Conservation (phyloP, 2,797 vertebrate species). For the Silurus aristotelis region DNA sequence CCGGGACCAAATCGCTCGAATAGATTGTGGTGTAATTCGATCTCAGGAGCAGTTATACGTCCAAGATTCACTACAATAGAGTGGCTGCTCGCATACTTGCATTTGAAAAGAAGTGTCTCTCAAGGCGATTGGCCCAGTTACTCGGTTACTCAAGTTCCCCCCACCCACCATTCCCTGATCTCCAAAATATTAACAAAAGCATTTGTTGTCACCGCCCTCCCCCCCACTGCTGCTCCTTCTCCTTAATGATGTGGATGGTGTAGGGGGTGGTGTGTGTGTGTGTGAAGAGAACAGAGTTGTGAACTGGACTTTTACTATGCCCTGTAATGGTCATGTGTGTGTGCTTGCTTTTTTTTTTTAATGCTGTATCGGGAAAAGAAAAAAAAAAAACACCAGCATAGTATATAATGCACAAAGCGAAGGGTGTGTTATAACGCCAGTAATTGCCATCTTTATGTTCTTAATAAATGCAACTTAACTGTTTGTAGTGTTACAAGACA, state of each 20-base stretch:
- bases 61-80: constrained; percentile 33
- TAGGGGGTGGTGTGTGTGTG: constrained; percentile 49
- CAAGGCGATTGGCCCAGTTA: constrained; percentile 50
- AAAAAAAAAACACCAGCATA: neutral
- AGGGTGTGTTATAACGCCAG: neutral
- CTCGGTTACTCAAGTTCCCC: constrained; percentile 48
- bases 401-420: neutral
- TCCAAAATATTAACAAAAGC: constrained; percentile 41
- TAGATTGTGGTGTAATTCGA: neutral
- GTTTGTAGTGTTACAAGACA: neutral
- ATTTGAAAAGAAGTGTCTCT: constrained; percentile 28
- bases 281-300: neutral
- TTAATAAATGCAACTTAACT: neutral
- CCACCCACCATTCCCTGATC: constrained; percentile 9
- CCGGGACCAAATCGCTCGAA: constrained; percentile 14
- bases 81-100: constrained; percentile 22
- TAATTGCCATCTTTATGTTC: neutral
- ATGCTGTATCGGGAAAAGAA: neutral
- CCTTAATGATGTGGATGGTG: constrained; percentile 49
- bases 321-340: neutral
- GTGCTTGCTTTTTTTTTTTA: no score
- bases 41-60: constrained; percentile 1
- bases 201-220: constrained; percentile 16
- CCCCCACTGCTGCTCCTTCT: neutral
- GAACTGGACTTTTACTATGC: neutral